Base-by-base conservation (phyloP, 2,797 vertebrate species). In the Sebastes jordani region DNA sequence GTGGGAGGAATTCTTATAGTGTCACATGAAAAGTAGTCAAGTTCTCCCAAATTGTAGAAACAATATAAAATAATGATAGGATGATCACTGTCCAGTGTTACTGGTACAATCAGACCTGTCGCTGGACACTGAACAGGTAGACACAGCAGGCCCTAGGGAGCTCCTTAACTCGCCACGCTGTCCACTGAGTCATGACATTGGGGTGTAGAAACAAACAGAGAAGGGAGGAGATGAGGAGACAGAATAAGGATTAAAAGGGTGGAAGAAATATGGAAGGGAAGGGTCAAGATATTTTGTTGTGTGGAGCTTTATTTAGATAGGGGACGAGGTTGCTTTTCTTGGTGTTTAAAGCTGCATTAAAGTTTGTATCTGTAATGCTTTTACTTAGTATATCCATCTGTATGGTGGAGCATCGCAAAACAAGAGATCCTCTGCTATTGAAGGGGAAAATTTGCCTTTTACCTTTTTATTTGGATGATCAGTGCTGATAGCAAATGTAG, bases 111-210 rank as follows among this genome's bases (percentile, higher is more conserved):
- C 52, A 80, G 38, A 85, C 64, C 20, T 58, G 70, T 78, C 81
- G 62, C 55, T 66, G 25, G 27, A 16, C 59, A n/a, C 34, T 64
- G 60, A 85, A 42, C 52, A 27, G 18, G 25, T 54, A 74, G 59
- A 65, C 58, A 38, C 49, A 68, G 18, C 68, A 86, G 61, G 23
- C 76, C 25, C 25, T 13, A 2, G 55, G 32, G 77, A 81, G 65
- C 67, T 81, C 42, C 54, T 81, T 73, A 73, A 60, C 69, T 68
- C 74, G 52, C 61, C 76, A 66, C 36, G 55, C 38, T 74, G 56
- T 83, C 74, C 56, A 32, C 71, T 65, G 32, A 86, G 64, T 79
- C 67, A 69, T 42, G 76, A 16, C 56, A 58, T 18, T 23, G 29
- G 60, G 13, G 13, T 5, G 13, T 29, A 25, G 34, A 80, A 73